A percentile compares a stretch with the other conserved stretches of the same genome.
Evolutionary conservation across 1,140 invertebrate genomes (phyloP).

Genomic region (Cydia splendana): DNA sequence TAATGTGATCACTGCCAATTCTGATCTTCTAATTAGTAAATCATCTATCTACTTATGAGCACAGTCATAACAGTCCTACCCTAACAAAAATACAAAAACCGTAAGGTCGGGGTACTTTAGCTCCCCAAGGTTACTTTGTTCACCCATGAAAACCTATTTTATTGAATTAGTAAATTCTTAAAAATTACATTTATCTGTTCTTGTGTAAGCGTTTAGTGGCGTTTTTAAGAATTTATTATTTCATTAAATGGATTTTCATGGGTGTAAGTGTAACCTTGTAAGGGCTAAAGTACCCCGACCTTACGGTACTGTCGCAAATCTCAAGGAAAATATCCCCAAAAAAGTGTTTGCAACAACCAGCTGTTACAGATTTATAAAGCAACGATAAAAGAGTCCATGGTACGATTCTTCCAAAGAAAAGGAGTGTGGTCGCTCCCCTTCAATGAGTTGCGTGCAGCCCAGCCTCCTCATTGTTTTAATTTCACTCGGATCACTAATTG

Average conservation of each 20-base stretch:
- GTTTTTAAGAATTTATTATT: too few species aligned
- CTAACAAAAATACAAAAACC: not conserved
- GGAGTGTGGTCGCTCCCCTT: conserved; percentile 39
- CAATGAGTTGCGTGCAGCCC: conserved; percentile 60
- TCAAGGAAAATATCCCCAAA: not conserved
- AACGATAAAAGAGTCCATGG: conserved; percentile 36
- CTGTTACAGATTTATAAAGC: conserved; percentile 27
- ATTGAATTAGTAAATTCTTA: too few species aligned
- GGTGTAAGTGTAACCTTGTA: too few species aligned
- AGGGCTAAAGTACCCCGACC: too few species aligned
- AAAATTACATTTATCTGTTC: too few species aligned
- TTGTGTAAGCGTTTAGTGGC: too few species aligned
- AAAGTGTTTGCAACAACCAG: not conserved
- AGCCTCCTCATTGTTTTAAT: conserved; percentile 73
- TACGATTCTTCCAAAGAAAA: conserved; percentile 36
- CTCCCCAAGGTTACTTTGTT: too few species aligned
- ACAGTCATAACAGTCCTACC: not conserved
- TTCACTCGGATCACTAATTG: conserved; percentile 74
- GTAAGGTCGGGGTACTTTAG: too few species aligned
- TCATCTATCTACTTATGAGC: not conserved
- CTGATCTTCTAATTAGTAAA: not conserved
- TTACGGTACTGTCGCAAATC: not conserved
- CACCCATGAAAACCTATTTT: too few species aligned
- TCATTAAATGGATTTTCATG: too few species aligned
- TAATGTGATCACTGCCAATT: too few species aligned